These are phyloP conservation scores for Limnephilus auricula DNA, from an alignment of 2,888 invertebrate genomes.

Conservation along the genomic window DNA sequence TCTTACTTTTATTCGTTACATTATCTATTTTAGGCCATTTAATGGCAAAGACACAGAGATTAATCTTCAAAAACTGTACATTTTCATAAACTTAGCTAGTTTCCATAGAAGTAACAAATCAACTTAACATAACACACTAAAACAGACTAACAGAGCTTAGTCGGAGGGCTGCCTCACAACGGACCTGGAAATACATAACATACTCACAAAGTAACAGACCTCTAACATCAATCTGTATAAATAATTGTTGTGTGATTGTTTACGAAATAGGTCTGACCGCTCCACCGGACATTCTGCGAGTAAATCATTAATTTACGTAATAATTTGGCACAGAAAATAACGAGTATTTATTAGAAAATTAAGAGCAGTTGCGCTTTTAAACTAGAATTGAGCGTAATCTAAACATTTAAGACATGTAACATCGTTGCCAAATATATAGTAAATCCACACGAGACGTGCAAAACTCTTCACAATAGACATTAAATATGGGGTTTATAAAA, in stretches of 20 bases:
- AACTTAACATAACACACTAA: conserved; percentile 51
- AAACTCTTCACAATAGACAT: conserved; percentile 36
- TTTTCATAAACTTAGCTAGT: conserved; percentile 55
- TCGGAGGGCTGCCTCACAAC: neutral
- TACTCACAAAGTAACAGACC: conserved; percentile 21
- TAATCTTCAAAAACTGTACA: conserved; percentile 65
- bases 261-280: conserved; percentile 52
- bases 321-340: conserved; percentile 31
- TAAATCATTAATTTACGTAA: neutral
- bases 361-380: conserved; percentile 13
- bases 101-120: conserved; percentile 60
- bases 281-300: neutral
- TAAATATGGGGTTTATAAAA: conserved; percentile 36
- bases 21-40: conserved; percentile 65
- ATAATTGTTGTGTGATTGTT: conserved; percentile 20
- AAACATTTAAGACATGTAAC: conserved; percentile 57
- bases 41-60: conserved; percentile 67
- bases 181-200: conserved; percentile 37
- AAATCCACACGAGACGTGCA: conserved; percentile 16
- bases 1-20: conserved; percentile 49
- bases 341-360: conserved; percentile 1
- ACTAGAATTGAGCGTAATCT: conserved; percentile 47
- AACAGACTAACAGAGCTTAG: conserved; percentile 41
- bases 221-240: conserved; percentile 49
- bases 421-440: conserved; percentile 47